Conservation (phyloP, 2,888 invertebrate genomes). For the Cephus runcator region DNA sequence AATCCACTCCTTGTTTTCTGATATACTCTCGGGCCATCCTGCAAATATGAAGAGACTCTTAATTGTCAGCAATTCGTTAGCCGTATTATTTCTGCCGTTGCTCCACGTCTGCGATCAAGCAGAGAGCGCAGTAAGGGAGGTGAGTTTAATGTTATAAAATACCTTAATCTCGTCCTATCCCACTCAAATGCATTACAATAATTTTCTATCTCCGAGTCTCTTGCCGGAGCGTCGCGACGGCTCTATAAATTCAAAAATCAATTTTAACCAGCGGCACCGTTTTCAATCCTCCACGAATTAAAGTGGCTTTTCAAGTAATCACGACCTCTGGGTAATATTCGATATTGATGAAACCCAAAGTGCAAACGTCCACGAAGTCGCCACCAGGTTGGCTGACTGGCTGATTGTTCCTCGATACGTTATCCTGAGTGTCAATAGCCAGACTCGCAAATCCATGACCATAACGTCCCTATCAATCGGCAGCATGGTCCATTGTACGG, state of each 20-base stretch:
- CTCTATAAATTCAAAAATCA: not conserved
- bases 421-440: not conserved
- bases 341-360: not conserved
- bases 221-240: not conserved
- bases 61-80: not conserved
- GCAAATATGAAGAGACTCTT: not conserved
- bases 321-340: not conserved
- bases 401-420: not conserved
- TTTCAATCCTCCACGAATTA: not conserved
- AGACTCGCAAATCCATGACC: not conserved
- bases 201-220: not conserved
- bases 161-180: not conserved
- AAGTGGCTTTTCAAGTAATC: not conserved
- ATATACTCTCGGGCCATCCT: not conserved
- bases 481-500: not conserved
- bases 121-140: not conserved
- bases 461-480: not conserved
- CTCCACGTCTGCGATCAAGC: not conserved
- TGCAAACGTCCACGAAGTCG: not conserved
- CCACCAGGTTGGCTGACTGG: not conserved
- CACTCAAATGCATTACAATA: not conserved
- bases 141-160: not conserved
- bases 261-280: not conserved
- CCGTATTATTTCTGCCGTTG: not conserved
- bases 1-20: not conserved